Percentiles rank a stretch among this genome's conserved stretches.
Evolutionary conservation across 2,113 vertebrate genomes (phyloP).

Genomic region (Bettongia penicillata): DNA sequence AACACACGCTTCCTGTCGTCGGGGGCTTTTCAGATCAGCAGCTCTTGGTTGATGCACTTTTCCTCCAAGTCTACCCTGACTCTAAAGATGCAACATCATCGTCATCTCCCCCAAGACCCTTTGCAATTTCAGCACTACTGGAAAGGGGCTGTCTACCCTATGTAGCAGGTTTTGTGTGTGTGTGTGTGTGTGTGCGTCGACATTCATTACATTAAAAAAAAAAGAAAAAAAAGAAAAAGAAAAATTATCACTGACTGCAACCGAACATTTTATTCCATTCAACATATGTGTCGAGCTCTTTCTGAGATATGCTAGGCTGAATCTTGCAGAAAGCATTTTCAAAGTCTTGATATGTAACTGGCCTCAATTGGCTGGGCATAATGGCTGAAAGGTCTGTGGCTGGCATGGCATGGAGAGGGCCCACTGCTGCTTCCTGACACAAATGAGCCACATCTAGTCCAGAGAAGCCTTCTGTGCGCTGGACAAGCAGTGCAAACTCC

Average conservation of each 20-base stretch:
- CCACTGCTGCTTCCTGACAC: slow-evolving; percentile 97
- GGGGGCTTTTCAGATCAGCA: slow-evolving; percentile 87
- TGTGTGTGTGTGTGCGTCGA: slow-evolving; percentile 86
- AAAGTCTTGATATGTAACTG: slow-evolving; percentile 99
- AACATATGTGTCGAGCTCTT: slow-evolving; percentile 98
- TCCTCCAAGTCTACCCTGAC: slow-evolving; percentile 88
- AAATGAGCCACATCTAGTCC: slow-evolving; percentile 96
- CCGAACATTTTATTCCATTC: slow-evolving; percentile 99
- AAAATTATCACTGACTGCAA: slow-evolving; percentile 94
- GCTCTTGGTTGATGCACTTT: slow-evolving; percentile 87
- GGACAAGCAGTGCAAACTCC: slow-evolving; percentile 97
- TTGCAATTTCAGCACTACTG: slow-evolving; percentile 86
- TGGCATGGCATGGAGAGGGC: slow-evolving; percentile 94
- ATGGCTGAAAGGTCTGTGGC: slow-evolving; percentile 94
- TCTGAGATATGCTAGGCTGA: slow-evolving; percentile 99
- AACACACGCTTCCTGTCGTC: slow-evolving; percentile 86
- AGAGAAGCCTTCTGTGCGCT: slow-evolving; percentile 98
- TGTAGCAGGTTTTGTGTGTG: slow-evolving; percentile 84
- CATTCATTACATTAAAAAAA: slow-evolving; percentile 84
- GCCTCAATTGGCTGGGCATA: slow-evolving; percentile 96
- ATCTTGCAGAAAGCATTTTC: slow-evolving; percentile 99
- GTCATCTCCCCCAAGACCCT: slow-evolving; percentile 86
- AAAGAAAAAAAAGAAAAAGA: background rate
- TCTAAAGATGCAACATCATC: slow-evolving; percentile 86
- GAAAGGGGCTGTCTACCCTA: slow-evolving; percentile 88